These are phyloP conservation scores for Phyllotreta cruciferae DNA, from an alignment of 2,888 invertebrate species.

Conservation along the genomic window DNA sequence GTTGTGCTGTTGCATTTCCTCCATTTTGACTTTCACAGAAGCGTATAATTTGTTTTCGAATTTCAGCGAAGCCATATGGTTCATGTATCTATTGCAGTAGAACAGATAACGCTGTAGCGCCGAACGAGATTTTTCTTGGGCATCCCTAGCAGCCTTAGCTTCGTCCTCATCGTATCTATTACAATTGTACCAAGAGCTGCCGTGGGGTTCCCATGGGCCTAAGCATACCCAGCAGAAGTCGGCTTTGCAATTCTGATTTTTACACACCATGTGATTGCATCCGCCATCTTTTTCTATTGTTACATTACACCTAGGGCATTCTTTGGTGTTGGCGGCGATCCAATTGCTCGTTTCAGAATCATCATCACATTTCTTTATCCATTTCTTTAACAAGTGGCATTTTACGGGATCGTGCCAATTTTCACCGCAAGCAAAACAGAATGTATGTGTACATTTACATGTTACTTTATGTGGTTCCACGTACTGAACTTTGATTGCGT, in stretches of 20 bases:
- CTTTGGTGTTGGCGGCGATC: slow-evolving; percentile 99
- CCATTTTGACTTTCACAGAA: slow-evolving; percentile 97
- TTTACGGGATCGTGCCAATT: slow-evolving; percentile 99
- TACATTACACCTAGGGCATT: slow-evolving; percentile 97
- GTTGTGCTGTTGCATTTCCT: slow-evolving; percentile 99
- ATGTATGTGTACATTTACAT: slow-evolving; percentile 90
- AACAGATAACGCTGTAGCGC: slow-evolving; percentile 96
- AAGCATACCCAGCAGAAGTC: slow-evolving; percentile 99
- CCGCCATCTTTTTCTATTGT: slow-evolving; percentile 98
- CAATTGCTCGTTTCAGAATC: slow-evolving; percentile 99
- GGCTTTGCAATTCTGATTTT: slow-evolving; percentile 96
- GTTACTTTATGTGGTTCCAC: slow-evolving; percentile 91
- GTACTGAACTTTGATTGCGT: slow-evolving; percentile 91
- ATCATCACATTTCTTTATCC: slow-evolving; percentile 99
- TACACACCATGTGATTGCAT: slow-evolving; percentile 99
- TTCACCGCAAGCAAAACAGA: slow-evolving; percentile 96
- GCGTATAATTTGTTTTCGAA: slow-evolving; percentile 97
- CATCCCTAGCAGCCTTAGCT: slow-evolving; percentile 94
- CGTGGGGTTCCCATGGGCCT: slow-evolving; percentile 98
- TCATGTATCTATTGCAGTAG: slow-evolving; percentile 99
- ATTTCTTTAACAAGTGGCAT: slow-evolving; percentile 89
- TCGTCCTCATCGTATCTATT: slow-evolving; percentile 96
- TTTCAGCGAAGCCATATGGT: slow-evolving; percentile 98
- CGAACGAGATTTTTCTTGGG: slow-evolving; percentile 92
- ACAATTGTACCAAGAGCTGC: slow-evolving; percentile 98